Percentiles rank a stretch among this genome's conserved stretches.
Evolutionary conservation across 2,797 vertebrate genomes (phyloP).

Genomic region (Lepus townsendii): DNA sequence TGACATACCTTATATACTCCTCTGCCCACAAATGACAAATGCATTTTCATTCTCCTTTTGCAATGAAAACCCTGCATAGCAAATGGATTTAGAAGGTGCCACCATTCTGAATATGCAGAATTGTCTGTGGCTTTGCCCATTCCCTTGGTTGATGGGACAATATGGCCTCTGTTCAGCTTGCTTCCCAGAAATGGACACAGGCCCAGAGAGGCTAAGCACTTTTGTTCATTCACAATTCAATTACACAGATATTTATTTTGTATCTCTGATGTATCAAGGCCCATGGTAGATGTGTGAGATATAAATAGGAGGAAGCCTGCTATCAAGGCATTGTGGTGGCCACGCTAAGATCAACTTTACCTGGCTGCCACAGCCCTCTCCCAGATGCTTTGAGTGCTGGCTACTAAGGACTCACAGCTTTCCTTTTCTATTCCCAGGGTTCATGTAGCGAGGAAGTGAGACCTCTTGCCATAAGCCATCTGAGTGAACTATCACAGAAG

Average conservation of each 20-base stretch:
- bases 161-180: neutral
- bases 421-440: neutral
- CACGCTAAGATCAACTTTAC: neutral
- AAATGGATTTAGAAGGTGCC: neutral
- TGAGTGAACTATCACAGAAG: neutral
- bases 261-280: neutral
- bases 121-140: neutral
- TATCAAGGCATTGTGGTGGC: neutral
- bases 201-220: neutral
- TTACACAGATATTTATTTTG: conserved; percentile 12
- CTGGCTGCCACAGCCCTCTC: neutral
- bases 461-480: neutral
- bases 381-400: neutral
- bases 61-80: conserved; percentile 39
- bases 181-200: conserved; percentile 27
- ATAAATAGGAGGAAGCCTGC: neutral
- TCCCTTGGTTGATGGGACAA: conserved; percentile 1
- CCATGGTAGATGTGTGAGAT: neutral
- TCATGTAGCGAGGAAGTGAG: neutral
- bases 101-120: neutral
- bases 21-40: conserved; percentile 48
- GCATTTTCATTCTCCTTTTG: conserved; percentile 44
- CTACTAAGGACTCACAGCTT: neutral
- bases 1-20: neutral
- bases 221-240: conserved; percentile 1